These are phyloP conservation scores for Drosophila guanche DNA, from an alignment of 1,140 invertebrate species.

Conservation along the genomic window DNA sequence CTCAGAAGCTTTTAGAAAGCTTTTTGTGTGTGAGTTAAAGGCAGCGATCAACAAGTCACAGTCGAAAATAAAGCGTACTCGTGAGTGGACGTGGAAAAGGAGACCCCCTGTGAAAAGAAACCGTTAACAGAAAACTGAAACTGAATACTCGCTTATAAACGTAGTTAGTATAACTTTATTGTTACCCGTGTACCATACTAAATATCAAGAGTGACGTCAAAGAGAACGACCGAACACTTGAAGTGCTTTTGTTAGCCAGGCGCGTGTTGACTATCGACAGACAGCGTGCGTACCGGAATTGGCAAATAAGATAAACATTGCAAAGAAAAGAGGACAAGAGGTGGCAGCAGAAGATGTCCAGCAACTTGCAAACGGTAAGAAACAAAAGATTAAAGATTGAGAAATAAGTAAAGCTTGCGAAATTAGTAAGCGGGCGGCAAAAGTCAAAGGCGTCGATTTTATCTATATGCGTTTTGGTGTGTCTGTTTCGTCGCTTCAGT, in stretches of 20 bases:
- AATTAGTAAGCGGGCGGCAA: too few relatives aligned
- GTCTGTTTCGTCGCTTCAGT: background rate
- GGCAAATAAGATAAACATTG: slow-evolving; percentile 7
- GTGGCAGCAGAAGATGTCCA: slow-evolving; percentile 51
- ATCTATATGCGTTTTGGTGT: background rate
- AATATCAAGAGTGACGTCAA: slow-evolving; percentile 41
- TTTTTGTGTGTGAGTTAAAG: slow-evolving; percentile 24
- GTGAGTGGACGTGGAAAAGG: slow-evolving; percentile 41
- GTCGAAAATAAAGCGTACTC: slow-evolving; percentile 45
- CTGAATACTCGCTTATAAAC: slow-evolving; percentile 10
- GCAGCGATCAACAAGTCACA: slow-evolving; percentile 38
- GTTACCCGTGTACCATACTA: slow-evolving; percentile 35
- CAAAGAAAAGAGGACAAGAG: slow-evolving; percentile 13
- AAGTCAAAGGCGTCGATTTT: background rate
- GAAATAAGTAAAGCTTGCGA: slow-evolving; percentile 1
- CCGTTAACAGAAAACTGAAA: slow-evolving; percentile 40
- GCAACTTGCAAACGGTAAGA: slow-evolving; percentile 67
- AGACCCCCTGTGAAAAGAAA: slow-evolving; percentile 8
- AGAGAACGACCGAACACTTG: slow-evolving; percentile 1
- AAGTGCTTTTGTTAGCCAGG: slow-evolving; percentile 26
- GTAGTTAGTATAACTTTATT: slow-evolving; percentile 24
- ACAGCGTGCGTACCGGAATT: slow-evolving; percentile 4
- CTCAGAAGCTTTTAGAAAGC: slow-evolving; percentile 22
- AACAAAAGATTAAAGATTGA: background rate
- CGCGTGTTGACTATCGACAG: slow-evolving; percentile 7